Evolutionary conservation across 2,113 vertebrate genomes (phyloP).

Genomic region (Grallaria varia): DNA sequence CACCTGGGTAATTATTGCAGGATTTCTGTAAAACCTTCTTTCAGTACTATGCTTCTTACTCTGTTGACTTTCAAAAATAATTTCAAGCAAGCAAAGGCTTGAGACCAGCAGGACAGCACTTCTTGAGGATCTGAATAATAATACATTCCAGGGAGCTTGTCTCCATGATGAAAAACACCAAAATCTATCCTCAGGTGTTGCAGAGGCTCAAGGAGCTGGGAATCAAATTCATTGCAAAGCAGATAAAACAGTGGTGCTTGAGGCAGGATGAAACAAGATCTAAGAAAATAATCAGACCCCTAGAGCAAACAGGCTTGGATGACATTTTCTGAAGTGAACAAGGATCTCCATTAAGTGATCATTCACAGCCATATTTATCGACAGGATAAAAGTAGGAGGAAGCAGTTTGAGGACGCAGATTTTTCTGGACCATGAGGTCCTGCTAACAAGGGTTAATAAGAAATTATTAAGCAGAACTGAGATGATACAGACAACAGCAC

Average conservation of each 20-base stretch:
- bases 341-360: conserved; percentile 28
- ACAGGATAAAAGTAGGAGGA: not conserved
- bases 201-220: conserved; percentile 39
- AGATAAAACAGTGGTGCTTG: conserved; percentile 30
- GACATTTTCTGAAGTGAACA: conserved; percentile 34
- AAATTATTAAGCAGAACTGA: not conserved
- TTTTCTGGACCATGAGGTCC: not conserved
- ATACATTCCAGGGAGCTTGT: not conserved
- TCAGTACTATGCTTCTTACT: not conserved
- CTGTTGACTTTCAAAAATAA: conserved; percentile 22
- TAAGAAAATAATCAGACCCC: conserved; percentile 49
- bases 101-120: not conserved
- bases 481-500: not conserved
- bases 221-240: conserved; percentile 25
- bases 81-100: not conserved
- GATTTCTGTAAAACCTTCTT: not conserved
- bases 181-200: conserved; percentile 55
- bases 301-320: conserved; percentile 32
- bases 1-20: not conserved
- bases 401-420: not conserved
- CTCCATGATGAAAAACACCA: conserved; percentile 28
- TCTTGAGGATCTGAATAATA: conserved; percentile 32
- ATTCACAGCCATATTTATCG: conserved; percentile 37
- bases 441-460: not conserved
- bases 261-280: conserved; percentile 47